Percentiles rank a stretch among this genome's conserved stretches.
Conservation (phyloP, 2,113 vertebrate genomes). For the Echinops telfairi region DNA sequence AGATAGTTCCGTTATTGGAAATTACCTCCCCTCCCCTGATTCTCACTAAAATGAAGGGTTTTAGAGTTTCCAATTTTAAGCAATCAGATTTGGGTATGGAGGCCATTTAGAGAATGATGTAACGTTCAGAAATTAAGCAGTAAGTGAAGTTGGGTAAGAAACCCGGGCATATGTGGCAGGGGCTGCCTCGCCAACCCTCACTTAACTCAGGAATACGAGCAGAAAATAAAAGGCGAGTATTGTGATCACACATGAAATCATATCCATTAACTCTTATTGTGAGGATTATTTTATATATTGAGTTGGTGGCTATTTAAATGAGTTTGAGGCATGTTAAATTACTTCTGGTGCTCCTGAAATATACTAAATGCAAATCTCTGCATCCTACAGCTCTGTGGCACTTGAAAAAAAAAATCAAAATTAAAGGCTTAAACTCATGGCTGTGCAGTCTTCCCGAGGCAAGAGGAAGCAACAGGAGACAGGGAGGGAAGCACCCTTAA, state of each 20-base stretch:
- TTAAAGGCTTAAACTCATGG: not conserved
- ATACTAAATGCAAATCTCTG: constrained; percentile 3
- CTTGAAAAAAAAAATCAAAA: constrained; percentile 5
- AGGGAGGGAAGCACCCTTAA: not conserved
- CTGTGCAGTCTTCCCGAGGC: not conserved
- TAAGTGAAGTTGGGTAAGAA: constrained; percentile 28
- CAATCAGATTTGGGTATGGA: constrained; percentile 49
- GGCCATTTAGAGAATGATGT: constrained; percentile 1
- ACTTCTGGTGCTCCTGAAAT: not conserved
- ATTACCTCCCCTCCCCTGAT: not conserved
- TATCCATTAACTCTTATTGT: not conserved
- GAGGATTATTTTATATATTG: constrained; percentile 8
- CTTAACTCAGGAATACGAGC: constrained; percentile 26
- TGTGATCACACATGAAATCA: constrained; percentile 12
- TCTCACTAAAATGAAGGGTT: constrained; percentile 37
- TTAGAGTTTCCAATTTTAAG: constrained; percentile 55
- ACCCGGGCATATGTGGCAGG: not conserved
- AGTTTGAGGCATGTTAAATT: not conserved
- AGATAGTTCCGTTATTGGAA: constrained; percentile 29
- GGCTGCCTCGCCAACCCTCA: not conserved
- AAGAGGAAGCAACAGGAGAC: not conserved
- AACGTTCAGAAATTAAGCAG: constrained; percentile 51
- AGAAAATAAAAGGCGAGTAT: constrained; percentile 31
- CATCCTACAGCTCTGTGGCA: not conserved
- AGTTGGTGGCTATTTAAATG: constrained; percentile 9